phyloP scores from a whole-genome alignment of 2,113 vertebrate species.

The Daphoenositta chrysoptera region DNA sequence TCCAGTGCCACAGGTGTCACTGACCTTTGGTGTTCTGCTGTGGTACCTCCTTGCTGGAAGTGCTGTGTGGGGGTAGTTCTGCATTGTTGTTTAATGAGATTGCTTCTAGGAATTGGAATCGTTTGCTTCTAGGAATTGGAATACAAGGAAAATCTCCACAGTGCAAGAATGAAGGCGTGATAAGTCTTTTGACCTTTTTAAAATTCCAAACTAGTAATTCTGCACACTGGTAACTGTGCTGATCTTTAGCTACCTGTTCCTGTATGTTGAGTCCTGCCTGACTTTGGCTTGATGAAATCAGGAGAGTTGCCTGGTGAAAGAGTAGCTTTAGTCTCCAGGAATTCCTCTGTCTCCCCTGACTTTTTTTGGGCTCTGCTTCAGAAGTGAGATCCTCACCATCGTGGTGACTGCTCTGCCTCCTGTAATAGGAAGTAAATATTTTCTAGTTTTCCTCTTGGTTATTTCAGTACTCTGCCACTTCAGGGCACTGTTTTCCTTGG shows the following conservation, averaged over 20 bases:
- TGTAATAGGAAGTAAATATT: neutral
- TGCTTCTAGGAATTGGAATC: neutral
- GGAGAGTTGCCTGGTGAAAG: neutral
- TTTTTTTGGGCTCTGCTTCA: neutral
- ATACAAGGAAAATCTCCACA: neutral
- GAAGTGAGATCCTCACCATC: neutral
- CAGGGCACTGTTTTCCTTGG: neutral
- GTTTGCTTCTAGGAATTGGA: neutral
- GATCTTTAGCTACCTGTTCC: neutral
- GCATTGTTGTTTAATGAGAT: accelerated
- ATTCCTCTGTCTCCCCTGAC: neutral
- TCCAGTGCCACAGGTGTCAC: neutral
- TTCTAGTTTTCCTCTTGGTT: neutral
- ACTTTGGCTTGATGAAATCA: neutral
- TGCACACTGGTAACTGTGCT: neutral
- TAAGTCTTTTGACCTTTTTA: neutral
- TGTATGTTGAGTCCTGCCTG: neutral
- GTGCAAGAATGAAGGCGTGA: neutral
- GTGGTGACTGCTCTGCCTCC: neutral
- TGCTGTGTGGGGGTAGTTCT: accelerated
- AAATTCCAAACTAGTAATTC: neutral
- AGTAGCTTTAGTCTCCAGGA: neutral
- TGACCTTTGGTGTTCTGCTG: neutral
- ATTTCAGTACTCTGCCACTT: neutral
- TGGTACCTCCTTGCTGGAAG: neutral